phyloP scores from a whole-genome alignment of 2,888 invertebrate genomes.

The Actias luna region DNA sequence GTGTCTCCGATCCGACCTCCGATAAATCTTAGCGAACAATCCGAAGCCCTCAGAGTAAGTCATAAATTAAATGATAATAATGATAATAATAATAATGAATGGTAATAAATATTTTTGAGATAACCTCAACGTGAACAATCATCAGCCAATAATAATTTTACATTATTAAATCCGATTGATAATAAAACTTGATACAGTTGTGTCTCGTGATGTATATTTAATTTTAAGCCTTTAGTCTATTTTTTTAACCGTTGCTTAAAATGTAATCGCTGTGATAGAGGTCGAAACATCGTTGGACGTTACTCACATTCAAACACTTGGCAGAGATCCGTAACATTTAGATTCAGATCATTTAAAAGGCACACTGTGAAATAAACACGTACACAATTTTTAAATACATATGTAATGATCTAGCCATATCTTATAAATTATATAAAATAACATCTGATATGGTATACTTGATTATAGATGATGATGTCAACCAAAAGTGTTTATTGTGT shows the following conservation, averaged over 20 bases:
- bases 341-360: constrained; percentile 55
- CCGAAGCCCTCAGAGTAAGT: constrained; percentile 90
- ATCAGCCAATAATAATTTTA: neutral
- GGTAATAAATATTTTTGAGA: neutral
- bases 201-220: neutral
- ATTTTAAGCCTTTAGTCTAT: neutral
- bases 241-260: constrained; percentile 33
- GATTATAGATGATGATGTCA: neutral
- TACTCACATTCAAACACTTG: constrained; percentile 56
- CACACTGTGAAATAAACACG: constrained; percentile 45
- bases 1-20: constrained; percentile 88
- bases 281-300: constrained; percentile 48
- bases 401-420: constrained; percentile 44
- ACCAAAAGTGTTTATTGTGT: neutral
- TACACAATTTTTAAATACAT: constrained; percentile 51
- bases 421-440: constrained; percentile 20
- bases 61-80: too few relatives aligned
- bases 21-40: constrained; percentile 86
- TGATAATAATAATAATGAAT: constrained; percentile 13
- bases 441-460: neutral
- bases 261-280: constrained; percentile 35
- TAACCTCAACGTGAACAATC: constrained; percentile 12
- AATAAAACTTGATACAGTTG: neutral
- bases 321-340: constrained; percentile 62
- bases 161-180: neutral